Conservation (phyloP, 2,113 vertebrate genomes). For the Talpa occidentalis region DNA sequence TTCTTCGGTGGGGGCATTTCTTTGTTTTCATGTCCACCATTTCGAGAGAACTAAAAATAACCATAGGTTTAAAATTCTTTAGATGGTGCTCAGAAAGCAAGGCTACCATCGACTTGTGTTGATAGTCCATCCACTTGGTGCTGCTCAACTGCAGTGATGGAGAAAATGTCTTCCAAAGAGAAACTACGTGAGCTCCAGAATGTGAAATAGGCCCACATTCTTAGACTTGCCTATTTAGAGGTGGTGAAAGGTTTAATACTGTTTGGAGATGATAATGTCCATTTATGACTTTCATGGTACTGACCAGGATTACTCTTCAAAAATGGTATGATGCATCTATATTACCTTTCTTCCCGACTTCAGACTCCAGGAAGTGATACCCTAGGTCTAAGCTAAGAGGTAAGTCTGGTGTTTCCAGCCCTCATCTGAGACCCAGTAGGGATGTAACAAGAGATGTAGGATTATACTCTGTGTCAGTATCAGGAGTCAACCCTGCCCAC, state of each 20-base stretch:
- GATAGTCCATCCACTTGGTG: conserved; percentile 67
- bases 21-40: conserved; percentile 49
- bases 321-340: conserved; percentile 61
- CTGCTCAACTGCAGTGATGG: conserved; percentile 67
- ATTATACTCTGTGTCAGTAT: conserved; percentile 49
- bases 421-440: not conserved
- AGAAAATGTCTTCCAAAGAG: conserved; percentile 74
- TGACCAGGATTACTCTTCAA: conserved; percentile 73
- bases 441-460: conserved; percentile 56
- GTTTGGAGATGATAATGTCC: conserved; percentile 67
- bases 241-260: conserved; percentile 78
- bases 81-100: conserved; percentile 77
- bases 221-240: conserved; percentile 79
- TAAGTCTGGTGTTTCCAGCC: conserved; percentile 51
- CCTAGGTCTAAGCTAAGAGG: conserved; percentile 65
- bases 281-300: conserved; percentile 62
- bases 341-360: conserved; percentile 62
- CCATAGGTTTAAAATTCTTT: conserved; percentile 72
- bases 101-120: conserved; percentile 57
- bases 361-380: conserved; percentile 40
- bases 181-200: conserved; percentile 73
- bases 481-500: conserved; percentile 60
- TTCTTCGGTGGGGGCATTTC: conserved; percentile 40
- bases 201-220: conserved; percentile 67
- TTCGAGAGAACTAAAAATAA: conserved; percentile 62